phyloP scores from a whole-genome alignment of 2,888 invertebrate species.

The Operophtera brumata region DNA sequence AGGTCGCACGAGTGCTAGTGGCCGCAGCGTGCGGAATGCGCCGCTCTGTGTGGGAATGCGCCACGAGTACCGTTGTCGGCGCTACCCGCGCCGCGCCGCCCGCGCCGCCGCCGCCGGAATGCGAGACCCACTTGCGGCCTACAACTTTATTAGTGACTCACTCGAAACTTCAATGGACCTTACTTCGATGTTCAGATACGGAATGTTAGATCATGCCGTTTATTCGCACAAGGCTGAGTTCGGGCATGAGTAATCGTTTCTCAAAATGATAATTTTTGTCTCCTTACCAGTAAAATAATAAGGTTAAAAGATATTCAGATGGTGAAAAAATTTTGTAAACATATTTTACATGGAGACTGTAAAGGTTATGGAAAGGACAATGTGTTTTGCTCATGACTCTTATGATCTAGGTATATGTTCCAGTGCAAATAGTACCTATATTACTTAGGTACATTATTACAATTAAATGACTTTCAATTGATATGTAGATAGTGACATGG shows the following conservation, averaged over 20 bases:
- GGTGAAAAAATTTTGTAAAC: background rate
- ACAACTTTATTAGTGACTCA: constrained; percentile 66
- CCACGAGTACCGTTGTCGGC: constrained; percentile 75
- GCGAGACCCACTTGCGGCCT: constrained; percentile 74
- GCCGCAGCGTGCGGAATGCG: constrained; percentile 64
- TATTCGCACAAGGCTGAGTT: constrained; percentile 15
- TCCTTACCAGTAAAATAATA: background rate
- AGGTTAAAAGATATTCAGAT: background rate
- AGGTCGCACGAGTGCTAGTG: constrained; percentile 54
- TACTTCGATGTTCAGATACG: constrained; percentile 23
- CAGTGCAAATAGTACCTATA: constrained; percentile 3
- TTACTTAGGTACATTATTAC: background rate
- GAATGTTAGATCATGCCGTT: constrained; percentile 25
- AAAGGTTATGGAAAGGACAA: constrained; percentile 13
- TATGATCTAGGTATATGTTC: constrained; percentile 3
- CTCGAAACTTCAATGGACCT: constrained; percentile 52
- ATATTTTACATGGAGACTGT: constrained; percentile 10
- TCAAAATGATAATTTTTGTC: background rate
- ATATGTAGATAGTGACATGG: background rate
- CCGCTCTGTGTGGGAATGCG: constrained; percentile 76
- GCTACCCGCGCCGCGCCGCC: constrained; percentile 46
- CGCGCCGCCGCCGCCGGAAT: constrained; percentile 62
- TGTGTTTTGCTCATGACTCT: constrained; percentile 11
- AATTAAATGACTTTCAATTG: background rate
- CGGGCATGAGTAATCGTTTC: background rate